Conservation (phyloP, 53 echinoderm and acorn worm species). For the Pentamera pediparva region DNA sequence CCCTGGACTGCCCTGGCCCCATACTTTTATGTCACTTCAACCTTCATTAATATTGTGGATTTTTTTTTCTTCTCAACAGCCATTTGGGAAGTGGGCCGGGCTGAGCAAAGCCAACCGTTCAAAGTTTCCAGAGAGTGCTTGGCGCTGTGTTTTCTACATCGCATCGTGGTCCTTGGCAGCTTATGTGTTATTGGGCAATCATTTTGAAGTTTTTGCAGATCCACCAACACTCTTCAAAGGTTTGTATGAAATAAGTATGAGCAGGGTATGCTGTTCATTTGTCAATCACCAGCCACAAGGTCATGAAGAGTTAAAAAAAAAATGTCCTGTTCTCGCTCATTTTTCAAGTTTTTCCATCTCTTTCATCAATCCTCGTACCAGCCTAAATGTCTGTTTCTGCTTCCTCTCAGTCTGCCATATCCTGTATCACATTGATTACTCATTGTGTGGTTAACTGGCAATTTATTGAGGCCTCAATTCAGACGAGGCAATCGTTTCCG, state of each 20-base stretch:
- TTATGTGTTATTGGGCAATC: constrained; percentile 62
- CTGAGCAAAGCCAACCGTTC: constrained; percentile 54
- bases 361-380: too few species aligned
- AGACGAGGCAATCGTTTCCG: too few species aligned
- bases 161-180: constrained; percentile 85
- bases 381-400: too few species aligned
- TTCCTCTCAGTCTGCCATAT: too few species aligned
- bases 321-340: not conserved
- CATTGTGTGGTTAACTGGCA: too few species aligned
- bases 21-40: not conserved
- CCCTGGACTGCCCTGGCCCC: too few species aligned
- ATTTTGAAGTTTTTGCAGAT: constrained; percentile 67
- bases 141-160: constrained; percentile 79
- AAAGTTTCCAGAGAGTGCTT: constrained; percentile 95
- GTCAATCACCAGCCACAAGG: too few species aligned
- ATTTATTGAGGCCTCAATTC: too few species aligned
- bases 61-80: constrained; percentile 44
- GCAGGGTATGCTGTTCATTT: not conserved
- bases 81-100: constrained; percentile 47
- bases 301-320: too few species aligned
- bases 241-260: constrained; percentile 22
- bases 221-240: constrained; percentile 81
- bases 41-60: not conserved
- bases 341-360: too few species aligned
- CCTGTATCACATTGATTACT: too few species aligned